Conservation (phyloP, 2,888 invertebrate species). For the Drosophila antonietae region DNA sequence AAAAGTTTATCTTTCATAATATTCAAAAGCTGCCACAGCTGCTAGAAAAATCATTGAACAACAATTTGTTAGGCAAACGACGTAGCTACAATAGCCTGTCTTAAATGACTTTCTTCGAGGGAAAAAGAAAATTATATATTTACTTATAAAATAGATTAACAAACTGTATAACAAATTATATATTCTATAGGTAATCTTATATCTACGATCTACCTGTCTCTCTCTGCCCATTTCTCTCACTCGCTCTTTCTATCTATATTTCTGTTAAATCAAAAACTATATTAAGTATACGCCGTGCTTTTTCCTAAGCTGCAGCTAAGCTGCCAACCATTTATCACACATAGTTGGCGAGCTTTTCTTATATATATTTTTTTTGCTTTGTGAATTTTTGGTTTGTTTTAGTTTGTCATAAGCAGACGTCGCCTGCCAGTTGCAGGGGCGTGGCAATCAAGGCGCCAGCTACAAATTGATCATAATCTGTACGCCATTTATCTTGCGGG, state of each 20-base stretch:
- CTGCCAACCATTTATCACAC: slow-evolving; percentile 48
- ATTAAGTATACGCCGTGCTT: slow-evolving; percentile 33
- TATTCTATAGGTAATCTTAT: no score
- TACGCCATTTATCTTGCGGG: slow-evolving; percentile 71
- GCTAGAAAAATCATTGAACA: no score
- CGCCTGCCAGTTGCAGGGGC: slow-evolving; percentile 54
- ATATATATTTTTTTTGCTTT: slow-evolving; percentile 10
- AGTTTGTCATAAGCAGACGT: slow-evolving; percentile 77
- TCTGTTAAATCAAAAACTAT: slow-evolving; percentile 2
- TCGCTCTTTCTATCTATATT: neutral
- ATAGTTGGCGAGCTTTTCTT: slow-evolving; percentile 50
- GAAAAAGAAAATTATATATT: no score
- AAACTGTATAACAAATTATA: no score
- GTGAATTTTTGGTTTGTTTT: slow-evolving; percentile 39
- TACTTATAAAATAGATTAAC: no score
- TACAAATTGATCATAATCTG: slow-evolving; percentile 81
- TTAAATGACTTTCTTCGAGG: no score
- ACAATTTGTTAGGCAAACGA: no score
- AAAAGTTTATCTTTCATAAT: no score
- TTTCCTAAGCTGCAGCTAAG: slow-evolving; percentile 40
- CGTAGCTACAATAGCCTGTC: no score
- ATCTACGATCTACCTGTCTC: no score
- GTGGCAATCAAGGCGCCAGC: slow-evolving; percentile 66
- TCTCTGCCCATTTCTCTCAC: no score
- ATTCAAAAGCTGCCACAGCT: no score